Evolutionary conservation across 2,113 vertebrate species (phyloP).

Genomic region (Lampris incognitus): DNA sequence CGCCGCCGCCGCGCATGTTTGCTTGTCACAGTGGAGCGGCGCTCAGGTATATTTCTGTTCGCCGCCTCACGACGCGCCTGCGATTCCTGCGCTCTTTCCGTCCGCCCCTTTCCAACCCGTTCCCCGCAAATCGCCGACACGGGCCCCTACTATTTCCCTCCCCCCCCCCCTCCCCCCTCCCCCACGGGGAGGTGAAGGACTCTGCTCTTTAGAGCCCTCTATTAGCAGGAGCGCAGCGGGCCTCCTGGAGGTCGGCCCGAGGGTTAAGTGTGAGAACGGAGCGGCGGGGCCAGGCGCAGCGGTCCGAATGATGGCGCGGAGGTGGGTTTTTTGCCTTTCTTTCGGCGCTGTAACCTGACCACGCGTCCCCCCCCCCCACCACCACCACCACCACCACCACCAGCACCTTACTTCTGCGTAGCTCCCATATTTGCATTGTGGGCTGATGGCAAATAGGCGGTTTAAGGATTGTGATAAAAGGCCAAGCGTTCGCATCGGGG

Average conservation of each 20-base stretch:
- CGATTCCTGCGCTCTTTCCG: too few relatives aligned
- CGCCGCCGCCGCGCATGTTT: neutral
- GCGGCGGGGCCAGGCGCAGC: slow-evolving; percentile 28
- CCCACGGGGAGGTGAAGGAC: slow-evolving; percentile 31
- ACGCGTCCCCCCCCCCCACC: slow-evolving; percentile 18
- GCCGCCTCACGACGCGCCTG: too few relatives aligned
- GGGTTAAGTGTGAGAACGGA: slow-evolving; percentile 66
- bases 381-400: slow-evolving; percentile 22
- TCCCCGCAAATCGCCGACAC: slow-evolving; percentile 22
- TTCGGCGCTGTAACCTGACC: slow-evolving; percentile 27
- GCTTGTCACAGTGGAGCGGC: neutral
- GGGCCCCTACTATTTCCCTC: slow-evolving; percentile 21
- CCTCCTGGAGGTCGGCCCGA: slow-evolving; percentile 71
- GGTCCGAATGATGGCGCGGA: slow-evolving; percentile 31
- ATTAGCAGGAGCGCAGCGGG: slow-evolving; percentile 68
- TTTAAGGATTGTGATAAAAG: slow-evolving; percentile 60
- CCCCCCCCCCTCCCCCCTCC: slow-evolving; percentile 21
- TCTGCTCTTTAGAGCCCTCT: slow-evolving; percentile 73
- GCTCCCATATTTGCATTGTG: slow-evolving; percentile 30
- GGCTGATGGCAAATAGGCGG: slow-evolving; percentile 39
- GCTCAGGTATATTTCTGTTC: too few relatives aligned
- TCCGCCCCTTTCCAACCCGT: neutral
- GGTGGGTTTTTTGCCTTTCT: slow-evolving; percentile 11
- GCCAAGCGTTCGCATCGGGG: slow-evolving; percentile 62
- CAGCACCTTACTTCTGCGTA: slow-evolving; percentile 39